These are phyloP conservation scores for Tolypeutes matacus DNA, from an alignment of 2,797 vertebrate species.

Conservation along the genomic window DNA sequence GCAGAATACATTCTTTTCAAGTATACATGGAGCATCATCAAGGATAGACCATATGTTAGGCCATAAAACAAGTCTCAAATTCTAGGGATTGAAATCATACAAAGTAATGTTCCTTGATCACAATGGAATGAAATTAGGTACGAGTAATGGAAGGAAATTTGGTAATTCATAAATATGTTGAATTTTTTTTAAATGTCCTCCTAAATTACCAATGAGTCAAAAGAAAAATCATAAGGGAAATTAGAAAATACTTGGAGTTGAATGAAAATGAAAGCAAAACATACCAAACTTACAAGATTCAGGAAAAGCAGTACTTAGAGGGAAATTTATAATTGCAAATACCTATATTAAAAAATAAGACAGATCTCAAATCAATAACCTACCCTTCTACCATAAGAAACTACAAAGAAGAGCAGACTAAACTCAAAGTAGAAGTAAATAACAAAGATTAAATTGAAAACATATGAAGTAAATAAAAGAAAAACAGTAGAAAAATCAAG, in stretches of 20 bases:
- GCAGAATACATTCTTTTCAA: neutral
- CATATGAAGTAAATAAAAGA: neutral
- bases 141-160: neutral
- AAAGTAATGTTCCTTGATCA: neutral
- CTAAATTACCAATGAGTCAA: neutral
- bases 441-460: neutral
- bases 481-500: neutral
- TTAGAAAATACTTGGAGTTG: neutral
- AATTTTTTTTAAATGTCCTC: neutral
- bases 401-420: neutral
- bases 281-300: neutral
- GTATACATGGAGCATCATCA: neutral
- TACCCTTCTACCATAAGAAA: neutral
- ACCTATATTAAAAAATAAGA: neutral
- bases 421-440: neutral
- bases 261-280: neutral
- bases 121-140: neutral
- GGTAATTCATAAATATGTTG: neutral
- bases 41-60: neutral
- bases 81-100: neutral
- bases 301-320: neutral
- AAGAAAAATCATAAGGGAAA: neutral
- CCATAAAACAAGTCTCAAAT: neutral
- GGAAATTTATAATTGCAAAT: neutral
- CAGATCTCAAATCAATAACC: neutral